phyloP scores from a whole-genome alignment of 2,797 vertebrate species.

The Mormyrus hasselquistii region DNA sequence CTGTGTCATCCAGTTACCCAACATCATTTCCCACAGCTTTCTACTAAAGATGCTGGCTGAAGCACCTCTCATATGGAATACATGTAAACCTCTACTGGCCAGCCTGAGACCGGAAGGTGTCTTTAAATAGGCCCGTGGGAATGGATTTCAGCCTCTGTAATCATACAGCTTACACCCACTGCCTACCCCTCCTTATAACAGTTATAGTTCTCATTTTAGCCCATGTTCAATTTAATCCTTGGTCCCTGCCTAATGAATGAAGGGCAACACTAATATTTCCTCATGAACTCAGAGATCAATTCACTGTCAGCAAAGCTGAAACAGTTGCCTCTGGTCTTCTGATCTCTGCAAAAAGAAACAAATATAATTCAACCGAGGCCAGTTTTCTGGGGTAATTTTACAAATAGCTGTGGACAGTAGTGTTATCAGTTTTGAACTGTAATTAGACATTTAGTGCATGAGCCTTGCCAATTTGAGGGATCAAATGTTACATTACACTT shows the following conservation, averaged over 20 bases:
- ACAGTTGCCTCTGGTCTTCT: background rate
- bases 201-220: background rate
- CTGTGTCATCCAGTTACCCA: background rate
- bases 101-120: background rate
- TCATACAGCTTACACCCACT: background rate
- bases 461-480: background rate
- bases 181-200: background rate
- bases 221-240: background rate
- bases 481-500: background rate
- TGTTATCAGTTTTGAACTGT: background rate
- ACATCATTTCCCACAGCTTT: background rate
- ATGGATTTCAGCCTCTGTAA: background rate
- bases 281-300: background rate
- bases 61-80: background rate
- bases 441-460: background rate
- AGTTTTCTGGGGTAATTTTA: background rate
- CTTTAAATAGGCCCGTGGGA: background rate
- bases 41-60: background rate
- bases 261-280: background rate
- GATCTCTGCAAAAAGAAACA: background rate
- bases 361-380: background rate
- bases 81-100: background rate
- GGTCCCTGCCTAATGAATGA: background rate
- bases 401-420: background rate
- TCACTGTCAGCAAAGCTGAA: background rate